phyloP scores from a whole-genome alignment of 2,113 vertebrate species.

The Mustela lutreola region DNA sequence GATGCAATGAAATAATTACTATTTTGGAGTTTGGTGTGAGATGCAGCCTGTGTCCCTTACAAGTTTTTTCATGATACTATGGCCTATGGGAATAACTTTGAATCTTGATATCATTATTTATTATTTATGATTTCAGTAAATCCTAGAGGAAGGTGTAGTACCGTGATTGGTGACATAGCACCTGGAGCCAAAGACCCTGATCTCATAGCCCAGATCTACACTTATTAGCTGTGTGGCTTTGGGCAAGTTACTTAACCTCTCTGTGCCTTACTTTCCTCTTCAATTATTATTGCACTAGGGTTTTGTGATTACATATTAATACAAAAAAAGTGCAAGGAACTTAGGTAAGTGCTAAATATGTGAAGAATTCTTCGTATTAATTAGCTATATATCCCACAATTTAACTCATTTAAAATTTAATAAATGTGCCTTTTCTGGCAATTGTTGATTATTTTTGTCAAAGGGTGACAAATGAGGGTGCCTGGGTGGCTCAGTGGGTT shows the following conservation, averaged over 20 bases:
- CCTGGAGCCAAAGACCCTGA: too few relatives aligned
- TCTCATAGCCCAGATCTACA: neutral
- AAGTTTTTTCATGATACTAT: neutral
- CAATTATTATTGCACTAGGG: neutral
- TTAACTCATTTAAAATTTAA: neutral
- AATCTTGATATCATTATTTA: slow-evolving; percentile 2
- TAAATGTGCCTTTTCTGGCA: neutral
- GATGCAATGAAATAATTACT: neutral
- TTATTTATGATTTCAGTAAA: neutral
- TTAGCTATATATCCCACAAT: neutral
- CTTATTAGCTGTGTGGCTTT: neutral
- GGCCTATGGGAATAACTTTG: neutral
- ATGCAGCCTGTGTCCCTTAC: neutral
- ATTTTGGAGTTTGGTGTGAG: neutral
- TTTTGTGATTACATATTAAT: neutral
- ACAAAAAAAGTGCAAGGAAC: neutral
- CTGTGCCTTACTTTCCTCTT: neutral
- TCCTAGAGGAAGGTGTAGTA: neutral
- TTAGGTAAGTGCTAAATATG: neutral
- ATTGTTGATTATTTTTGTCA: neutral
- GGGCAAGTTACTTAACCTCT: neutral
- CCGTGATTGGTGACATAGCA: neutral
- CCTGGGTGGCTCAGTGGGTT: too few relatives aligned
- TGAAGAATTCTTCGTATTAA: neutral
- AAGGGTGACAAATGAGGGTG: neutral